A percentile compares a stretch with the other conserved stretches of the same genome.
phyloP scores from a whole-genome alignment of 2,888 invertebrate genomes.

The Cryptophagus acutangulus region DNA sequence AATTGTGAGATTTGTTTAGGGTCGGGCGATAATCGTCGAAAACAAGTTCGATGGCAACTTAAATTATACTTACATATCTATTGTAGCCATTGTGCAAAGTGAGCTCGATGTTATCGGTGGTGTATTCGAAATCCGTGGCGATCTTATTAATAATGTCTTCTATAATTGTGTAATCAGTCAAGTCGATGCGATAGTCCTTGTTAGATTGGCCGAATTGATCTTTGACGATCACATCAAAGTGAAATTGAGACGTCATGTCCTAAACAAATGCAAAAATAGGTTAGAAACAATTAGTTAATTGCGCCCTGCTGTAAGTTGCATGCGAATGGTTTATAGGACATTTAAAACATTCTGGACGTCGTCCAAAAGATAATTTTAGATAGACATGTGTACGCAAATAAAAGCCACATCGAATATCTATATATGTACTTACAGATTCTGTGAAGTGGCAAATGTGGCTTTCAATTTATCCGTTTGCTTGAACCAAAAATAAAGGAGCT shows the following conservation, averaged over 20 bases:
- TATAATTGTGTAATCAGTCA: conserved; percentile 47
- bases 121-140: conserved; percentile 46
- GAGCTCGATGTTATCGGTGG: conserved; percentile 38
- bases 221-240: conserved; percentile 39
- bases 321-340: conserved; percentile 24
- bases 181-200: conserved; percentile 32
- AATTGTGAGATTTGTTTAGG: too few relatives aligned
- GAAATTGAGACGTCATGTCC: conserved; percentile 45
- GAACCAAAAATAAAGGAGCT: too few relatives aligned
- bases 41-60: too few relatives aligned
- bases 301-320: not conserved
- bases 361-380: conserved; percentile 42
- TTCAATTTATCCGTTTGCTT: too few relatives aligned
- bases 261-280: conserved; percentile 48
- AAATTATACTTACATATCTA: too few relatives aligned
- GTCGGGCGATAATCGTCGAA: too few relatives aligned
- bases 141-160: conserved; percentile 50
- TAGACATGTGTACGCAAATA: conserved; percentile 36
- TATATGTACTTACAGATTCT: too few relatives aligned
- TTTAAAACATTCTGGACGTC: conserved; percentile 19
- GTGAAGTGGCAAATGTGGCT: too few relatives aligned
- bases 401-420: too few relatives aligned
- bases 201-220: conserved; percentile 27
- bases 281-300: conserved; percentile 2
- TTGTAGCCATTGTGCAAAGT: conserved; percentile 31